Percentiles rank a stretch among this genome's conserved stretches.
phyloP scores from a whole-genome alignment of 2,113 vertebrate genomes.

The Chaetops frenatus region DNA sequence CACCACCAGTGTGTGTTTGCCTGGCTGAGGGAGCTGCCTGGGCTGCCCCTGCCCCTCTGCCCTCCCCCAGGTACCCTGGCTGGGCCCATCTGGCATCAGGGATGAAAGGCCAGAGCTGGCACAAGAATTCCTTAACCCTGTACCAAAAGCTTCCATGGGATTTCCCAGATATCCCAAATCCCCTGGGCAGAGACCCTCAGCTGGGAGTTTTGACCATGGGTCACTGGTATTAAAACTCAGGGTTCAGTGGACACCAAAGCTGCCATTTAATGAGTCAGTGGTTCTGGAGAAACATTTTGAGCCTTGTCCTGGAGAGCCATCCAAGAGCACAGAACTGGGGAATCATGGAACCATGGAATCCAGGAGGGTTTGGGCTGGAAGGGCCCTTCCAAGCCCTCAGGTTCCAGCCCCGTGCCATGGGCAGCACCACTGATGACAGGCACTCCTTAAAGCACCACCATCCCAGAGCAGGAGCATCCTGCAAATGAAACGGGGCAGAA shows the following conservation, averaged over 20 bases:
- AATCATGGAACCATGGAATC: not conserved
- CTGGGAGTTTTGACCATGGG: not conserved
- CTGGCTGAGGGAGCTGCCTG: not conserved
- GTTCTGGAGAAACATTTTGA: not conserved
- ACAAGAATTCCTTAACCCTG: not conserved
- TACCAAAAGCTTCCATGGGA: not conserved
- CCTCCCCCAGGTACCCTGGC: not conserved
- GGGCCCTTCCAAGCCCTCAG: not conserved
- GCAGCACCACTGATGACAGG: not conserved
- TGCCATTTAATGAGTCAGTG: not conserved
- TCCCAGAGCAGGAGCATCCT: not conserved
- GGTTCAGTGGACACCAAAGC: not conserved
- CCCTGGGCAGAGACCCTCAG: not conserved
- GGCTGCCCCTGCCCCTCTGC: not conserved
- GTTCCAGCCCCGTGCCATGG: not conserved
- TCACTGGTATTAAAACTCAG: not conserved
- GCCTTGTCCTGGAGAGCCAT: not conserved
- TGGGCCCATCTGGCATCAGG: not conserved
- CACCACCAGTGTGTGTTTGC: rapidly evolving
- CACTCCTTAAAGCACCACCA: not conserved
- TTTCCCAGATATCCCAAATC: not conserved
- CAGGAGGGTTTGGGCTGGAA: not conserved
- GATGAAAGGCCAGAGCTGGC: not conserved
- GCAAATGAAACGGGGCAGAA: not conserved
- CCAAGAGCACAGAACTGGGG: not conserved